These are phyloP conservation scores for Cochlearius cochlearius DNA, from an alignment of 2,113 vertebrate genomes.

Conservation along the genomic window DNA sequence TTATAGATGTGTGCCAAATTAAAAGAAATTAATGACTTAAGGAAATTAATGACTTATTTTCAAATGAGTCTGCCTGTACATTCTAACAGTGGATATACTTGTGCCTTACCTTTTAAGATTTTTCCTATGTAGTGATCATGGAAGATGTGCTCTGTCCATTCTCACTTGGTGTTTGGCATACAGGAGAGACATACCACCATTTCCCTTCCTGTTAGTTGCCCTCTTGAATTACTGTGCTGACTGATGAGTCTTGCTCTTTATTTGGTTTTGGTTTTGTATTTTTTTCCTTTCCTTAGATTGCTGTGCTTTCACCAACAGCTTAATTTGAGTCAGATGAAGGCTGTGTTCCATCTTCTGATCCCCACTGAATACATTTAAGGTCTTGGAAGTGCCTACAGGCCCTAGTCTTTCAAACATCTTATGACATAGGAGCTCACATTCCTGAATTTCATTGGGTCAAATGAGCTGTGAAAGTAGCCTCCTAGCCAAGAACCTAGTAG, in stretches of 20 bases:
- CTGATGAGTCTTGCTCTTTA: neutral
- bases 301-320: neutral
- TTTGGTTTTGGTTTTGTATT: neutral
- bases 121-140: neutral
- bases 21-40: neutral
- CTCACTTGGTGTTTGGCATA: slow-evolving; percentile 45
- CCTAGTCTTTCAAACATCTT: neutral
- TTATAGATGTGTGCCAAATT: neutral
- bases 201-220: neutral
- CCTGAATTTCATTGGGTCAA: neutral
- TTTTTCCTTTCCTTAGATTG: neutral
- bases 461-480: neutral
- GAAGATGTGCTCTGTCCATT: neutral
- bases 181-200: slow-evolving; percentile 55
- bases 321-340: neutral
- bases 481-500: neutral
- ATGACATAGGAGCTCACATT: neutral
- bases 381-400: neutral
- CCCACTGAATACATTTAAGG: neutral
- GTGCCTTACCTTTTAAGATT: neutral
- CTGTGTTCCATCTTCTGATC: neutral
- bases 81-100: slow-evolving; percentile 12
- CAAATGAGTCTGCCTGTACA: slow-evolving; percentile 35
- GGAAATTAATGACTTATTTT: neutral
- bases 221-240: neutral